Percentiles rank a stretch among this genome's conserved stretches.
Evolutionary conservation across 2,113 vertebrate species (phyloP).

Genomic region (Myrmophylax atrothorax): DNA sequence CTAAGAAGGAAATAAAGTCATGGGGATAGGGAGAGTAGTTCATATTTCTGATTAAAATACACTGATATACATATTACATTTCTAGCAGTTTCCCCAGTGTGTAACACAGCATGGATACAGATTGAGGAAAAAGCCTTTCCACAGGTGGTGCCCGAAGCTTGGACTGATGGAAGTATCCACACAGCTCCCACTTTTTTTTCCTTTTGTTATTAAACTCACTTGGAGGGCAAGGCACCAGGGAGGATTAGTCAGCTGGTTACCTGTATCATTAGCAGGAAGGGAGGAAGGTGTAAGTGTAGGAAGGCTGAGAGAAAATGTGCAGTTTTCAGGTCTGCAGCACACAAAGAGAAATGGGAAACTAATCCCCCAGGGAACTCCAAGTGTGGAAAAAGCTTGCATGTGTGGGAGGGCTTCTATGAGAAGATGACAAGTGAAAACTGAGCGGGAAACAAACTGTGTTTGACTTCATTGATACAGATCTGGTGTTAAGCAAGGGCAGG

Average conservation of each 20-base stretch:
- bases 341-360: neutral
- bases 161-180: neutral
- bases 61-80: neutral
- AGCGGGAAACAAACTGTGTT: neutral
- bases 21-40: neutral
- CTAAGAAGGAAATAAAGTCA: neutral
- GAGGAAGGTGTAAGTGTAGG: neutral
- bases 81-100: neutral
- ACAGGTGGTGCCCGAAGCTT: neutral
- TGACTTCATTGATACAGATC: neutral
- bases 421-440: neutral
- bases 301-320: neutral
- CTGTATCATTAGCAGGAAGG: neutral
- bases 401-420: neutral
- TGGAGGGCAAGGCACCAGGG: neutral
- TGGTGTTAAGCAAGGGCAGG: neutral
- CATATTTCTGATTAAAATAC: neutral
- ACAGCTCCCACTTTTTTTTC: neutral
- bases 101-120: neutral
- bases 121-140: neutral
- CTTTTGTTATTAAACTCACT: neutral
- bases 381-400: fast-evolving
- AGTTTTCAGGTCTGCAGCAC: neutral
- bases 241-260: neutral
- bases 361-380: neutral